Percentiles rank a stretch among this genome's conserved stretches.
Evolutionary conservation across 2,797 vertebrate species (phyloP).

Genomic region (Acomys russatus): DNA sequence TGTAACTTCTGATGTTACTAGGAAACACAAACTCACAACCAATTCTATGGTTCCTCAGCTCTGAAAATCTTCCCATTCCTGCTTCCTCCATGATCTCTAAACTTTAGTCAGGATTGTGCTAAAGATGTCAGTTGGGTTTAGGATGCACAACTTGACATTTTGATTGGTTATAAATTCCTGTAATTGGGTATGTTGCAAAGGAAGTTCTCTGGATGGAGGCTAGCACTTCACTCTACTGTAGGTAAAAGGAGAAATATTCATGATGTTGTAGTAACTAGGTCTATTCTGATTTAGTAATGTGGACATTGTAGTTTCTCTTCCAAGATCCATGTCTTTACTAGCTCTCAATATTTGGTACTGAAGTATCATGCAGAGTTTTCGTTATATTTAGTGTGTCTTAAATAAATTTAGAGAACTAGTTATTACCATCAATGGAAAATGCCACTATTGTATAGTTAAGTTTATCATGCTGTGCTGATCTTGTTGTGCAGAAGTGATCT

Average conservation of each 20-base stretch:
- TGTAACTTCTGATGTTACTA: neutral
- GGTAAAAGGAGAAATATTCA: neutral
- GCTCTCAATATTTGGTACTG: neutral
- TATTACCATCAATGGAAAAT: neutral
- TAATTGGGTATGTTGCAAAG: neutral
- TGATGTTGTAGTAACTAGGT: neutral
- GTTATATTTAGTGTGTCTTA: neutral
- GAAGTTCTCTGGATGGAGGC: neutral
- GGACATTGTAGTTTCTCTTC: neutral
- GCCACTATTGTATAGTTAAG: neutral
- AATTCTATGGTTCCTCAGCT: neutral
- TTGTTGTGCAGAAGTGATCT: neutral
- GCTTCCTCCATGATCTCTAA: no score
- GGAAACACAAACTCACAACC: neutral
- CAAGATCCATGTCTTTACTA: no score
- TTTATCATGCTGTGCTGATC: neutral
- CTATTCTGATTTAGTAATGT: neutral
- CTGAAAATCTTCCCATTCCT: neutral
- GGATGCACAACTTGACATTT: neutral
- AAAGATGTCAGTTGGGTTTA: no score
- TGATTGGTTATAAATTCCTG: neutral
- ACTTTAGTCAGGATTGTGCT: neutral
- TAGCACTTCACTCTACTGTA: neutral
- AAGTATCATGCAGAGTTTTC: neutral
- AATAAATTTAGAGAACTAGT: neutral